phyloP scores from a whole-genome alignment of 2,113 vertebrate genomes.

The Chaetorhynchus papuensis region DNA sequence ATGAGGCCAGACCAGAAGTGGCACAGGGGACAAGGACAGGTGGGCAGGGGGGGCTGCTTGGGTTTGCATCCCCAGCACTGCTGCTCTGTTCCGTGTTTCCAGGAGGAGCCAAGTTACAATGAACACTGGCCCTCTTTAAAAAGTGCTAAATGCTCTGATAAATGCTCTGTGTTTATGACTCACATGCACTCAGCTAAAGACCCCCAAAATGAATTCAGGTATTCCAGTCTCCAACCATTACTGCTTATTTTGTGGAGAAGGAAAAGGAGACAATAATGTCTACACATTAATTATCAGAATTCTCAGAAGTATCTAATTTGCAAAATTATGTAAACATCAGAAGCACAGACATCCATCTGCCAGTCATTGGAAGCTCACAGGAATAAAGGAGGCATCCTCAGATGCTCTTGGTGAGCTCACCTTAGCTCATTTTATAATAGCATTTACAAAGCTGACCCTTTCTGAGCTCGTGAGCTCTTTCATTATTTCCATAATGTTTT shows the following conservation, averaged over 20 bases:
- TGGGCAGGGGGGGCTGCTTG: background rate
- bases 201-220: background rate
- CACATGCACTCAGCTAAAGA: background rate
- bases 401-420: background rate
- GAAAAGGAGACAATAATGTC: background rate
- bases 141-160: no score
- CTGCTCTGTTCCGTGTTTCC: background rate
- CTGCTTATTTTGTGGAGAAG: background rate
- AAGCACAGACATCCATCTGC: background rate
- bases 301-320: background rate
- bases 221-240: background rate
- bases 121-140: background rate
- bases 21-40: background rate
- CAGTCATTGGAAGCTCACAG: background rate
- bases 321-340: background rate
- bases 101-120: background rate
- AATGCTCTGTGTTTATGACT: background rate
- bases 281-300: background rate
- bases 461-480: background rate
- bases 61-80: background rate
- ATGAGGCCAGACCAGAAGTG: background rate
- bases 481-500: slow-evolving; percentile 7
- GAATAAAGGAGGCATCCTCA: background rate
- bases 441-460: slow-evolving; percentile 42
- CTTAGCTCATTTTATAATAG: background rate